phyloP scores from a whole-genome alignment of 2,888 invertebrate species.

The Parnassius orleans region DNA sequence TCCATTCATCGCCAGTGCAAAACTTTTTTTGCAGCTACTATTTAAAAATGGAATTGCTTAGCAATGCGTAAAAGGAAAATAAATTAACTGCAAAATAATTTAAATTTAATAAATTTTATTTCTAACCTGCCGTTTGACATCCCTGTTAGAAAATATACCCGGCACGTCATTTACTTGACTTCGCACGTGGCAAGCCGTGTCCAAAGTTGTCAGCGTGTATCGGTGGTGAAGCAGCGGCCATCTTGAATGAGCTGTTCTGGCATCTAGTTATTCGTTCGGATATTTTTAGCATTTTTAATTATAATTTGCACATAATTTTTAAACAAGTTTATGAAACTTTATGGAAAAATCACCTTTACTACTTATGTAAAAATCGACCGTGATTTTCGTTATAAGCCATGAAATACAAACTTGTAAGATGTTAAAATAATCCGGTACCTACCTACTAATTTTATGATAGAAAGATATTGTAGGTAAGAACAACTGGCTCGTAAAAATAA shows the following conservation, averaged over 20 bases:
- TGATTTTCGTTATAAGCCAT: too few species aligned
- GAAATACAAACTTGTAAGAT: too few species aligned
- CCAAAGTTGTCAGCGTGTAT: conserved; percentile 53
- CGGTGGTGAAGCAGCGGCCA: conserved; percentile 57
- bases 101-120: neutral
- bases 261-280: conserved; percentile 35
- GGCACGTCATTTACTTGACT: conserved; percentile 37
- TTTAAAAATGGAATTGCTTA: too few species aligned
- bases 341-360: too few species aligned
- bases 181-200: conserved; percentile 60
- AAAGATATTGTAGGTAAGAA: too few species aligned
- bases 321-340: too few species aligned
- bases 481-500: too few species aligned
- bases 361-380: too few species aligned
- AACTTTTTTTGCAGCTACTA: neutral
- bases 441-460: too few species aligned
- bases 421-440: too few species aligned
- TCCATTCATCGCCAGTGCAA: neutral
- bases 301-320: neutral
- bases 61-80: too few species aligned
- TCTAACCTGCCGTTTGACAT: conserved; percentile 11
- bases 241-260: conserved; percentile 65
- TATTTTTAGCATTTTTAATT: conserved; percentile 16
- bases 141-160: conserved; percentile 25
- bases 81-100: too few species aligned